These are phyloP conservation scores for Lasioglossum leucozonium DNA, from an alignment of 2,888 invertebrate species.

Conservation along the genomic window DNA sequence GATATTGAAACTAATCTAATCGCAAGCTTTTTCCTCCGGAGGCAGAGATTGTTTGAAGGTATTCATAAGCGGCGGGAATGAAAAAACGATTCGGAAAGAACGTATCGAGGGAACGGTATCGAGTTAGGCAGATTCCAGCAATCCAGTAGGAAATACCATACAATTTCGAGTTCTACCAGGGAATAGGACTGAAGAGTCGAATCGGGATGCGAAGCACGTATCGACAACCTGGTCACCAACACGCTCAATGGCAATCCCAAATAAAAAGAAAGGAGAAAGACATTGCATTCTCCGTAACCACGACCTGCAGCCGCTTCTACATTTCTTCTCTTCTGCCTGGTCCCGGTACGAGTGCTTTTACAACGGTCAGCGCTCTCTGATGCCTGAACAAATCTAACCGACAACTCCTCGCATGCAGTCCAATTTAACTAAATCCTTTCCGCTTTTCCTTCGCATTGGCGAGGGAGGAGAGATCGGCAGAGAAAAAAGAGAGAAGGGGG, in stretches of 20 bases:
- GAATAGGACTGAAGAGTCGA: constrained; percentile 50
- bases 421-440: constrained; percentile 86
- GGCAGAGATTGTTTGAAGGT: background rate
- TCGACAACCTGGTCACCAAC: constrained; percentile 78
- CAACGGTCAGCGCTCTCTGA: constrained; percentile 80
- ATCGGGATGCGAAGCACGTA: constrained; percentile 78
- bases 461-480: background rate
- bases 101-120: constrained; percentile 35
- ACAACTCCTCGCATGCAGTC: constrained; percentile 78
- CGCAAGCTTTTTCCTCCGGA: background rate
- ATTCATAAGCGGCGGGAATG: constrained; percentile 35
- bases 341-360: constrained; percentile 68
- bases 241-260: constrained; percentile 68
- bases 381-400: constrained; percentile 80
- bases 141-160: constrained; percentile 69
- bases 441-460: constrained; percentile 67
- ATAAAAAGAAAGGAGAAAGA: constrained; percentile 71
- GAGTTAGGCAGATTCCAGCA: constrained; percentile 64
- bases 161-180: constrained; percentile 70
- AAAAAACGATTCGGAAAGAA: constrained; percentile 25
- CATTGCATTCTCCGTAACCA: constrained; percentile 47
- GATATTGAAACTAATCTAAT: background rate
- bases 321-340: constrained; percentile 38
- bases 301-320: constrained; percentile 35
- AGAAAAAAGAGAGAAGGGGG: background rate